Evolutionary conservation across 2,113 vertebrate species (phyloP).

Genomic region (Tylochromis polylepis): DNA sequence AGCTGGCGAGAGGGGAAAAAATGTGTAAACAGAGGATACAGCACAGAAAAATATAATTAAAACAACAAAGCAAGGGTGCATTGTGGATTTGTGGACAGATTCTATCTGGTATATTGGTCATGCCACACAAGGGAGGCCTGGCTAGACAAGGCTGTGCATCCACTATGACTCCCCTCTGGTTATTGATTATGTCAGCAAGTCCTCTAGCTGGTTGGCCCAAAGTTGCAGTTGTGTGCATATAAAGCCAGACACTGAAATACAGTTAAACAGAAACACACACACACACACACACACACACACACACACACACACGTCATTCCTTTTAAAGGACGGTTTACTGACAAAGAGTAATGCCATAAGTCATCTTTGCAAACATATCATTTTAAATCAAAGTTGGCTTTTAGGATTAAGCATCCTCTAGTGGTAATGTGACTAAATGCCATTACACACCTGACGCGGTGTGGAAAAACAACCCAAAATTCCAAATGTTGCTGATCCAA

Average conservation of each 20-base stretch:
- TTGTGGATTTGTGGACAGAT: background rate
- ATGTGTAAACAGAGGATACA: background rate
- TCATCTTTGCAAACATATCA: background rate
- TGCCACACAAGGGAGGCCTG: slow-evolving; percentile 18
- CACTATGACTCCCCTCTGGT: slow-evolving; percentile 44
- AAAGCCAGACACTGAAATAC: too few relatives aligned
- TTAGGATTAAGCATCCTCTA: background rate
- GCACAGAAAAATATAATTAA: slow-evolving; percentile 13
- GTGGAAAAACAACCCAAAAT: background rate
- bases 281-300: too few relatives aligned
- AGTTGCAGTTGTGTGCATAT: too few relatives aligned
- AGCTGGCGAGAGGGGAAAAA: background rate
- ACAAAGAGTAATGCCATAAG: background rate
- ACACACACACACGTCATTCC: too few relatives aligned
- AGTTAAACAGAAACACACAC: too few relatives aligned
- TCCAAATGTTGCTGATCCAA: background rate
- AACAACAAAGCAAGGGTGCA: background rate
- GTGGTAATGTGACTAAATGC: background rate
- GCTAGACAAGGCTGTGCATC: slow-evolving; percentile 31
- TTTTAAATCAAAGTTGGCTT: background rate
- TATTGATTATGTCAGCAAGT: slow-evolving; percentile 57
- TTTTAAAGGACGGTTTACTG: background rate
- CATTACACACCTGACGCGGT: fast-evolving
- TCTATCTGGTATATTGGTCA: slow-evolving; percentile 32
- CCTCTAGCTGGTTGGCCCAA: background rate